phyloP scores from a whole-genome alignment of 2,797 vertebrate species.

The Gobio occitaniae region DNA sequence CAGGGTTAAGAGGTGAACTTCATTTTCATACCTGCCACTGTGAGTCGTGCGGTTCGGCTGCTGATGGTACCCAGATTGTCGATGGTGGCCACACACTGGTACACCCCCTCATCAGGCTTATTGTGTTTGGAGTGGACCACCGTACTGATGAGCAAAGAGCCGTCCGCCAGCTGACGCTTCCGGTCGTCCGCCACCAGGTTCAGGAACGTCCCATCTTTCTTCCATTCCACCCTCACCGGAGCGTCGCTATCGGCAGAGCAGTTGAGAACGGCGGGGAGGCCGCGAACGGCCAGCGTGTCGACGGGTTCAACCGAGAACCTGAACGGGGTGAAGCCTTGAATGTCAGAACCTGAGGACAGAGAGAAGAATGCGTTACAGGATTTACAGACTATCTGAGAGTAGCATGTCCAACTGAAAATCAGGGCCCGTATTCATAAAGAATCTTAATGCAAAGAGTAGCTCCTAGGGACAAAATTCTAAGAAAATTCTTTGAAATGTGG shows the following conservation, averaged over 20 bases:
- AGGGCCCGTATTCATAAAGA: no score
- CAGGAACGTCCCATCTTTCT: conserved; percentile 94
- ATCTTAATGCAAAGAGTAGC: no score
- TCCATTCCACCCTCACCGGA: conserved; percentile 89
- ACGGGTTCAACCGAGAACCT: conserved; percentile 90
- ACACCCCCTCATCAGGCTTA: conserved; percentile 95
- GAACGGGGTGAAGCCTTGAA: conserved; percentile 90
- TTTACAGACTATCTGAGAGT: neutral
- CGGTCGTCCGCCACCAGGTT: conserved; percentile 92
- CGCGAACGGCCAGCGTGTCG: conserved; percentile 86
- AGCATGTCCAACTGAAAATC: neutral
- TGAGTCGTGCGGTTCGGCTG: conserved; percentile 91
- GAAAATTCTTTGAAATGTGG: no score
- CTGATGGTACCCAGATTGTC: conserved; percentile 94
- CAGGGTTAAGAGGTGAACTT: neutral
- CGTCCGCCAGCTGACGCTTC: conserved; percentile 86
- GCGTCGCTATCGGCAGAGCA: conserved; percentile 87
- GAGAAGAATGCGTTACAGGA: neutral
- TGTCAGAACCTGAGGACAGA: conserved; percentile 63
- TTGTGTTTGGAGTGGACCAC: conserved; percentile 97
- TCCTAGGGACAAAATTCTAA: no score
- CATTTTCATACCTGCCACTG: conserved; percentile 84
- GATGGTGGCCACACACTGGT: conserved; percentile 95
- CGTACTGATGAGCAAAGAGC: conserved; percentile 87
- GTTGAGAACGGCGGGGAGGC: conserved; percentile 86